A percentile compares a stretch with the other conserved stretches of the same genome.
These are phyloP conservation scores for Argyresthia goedartella DNA, from an alignment of 2,888 invertebrate species.

Conservation along the genomic window DNA sequence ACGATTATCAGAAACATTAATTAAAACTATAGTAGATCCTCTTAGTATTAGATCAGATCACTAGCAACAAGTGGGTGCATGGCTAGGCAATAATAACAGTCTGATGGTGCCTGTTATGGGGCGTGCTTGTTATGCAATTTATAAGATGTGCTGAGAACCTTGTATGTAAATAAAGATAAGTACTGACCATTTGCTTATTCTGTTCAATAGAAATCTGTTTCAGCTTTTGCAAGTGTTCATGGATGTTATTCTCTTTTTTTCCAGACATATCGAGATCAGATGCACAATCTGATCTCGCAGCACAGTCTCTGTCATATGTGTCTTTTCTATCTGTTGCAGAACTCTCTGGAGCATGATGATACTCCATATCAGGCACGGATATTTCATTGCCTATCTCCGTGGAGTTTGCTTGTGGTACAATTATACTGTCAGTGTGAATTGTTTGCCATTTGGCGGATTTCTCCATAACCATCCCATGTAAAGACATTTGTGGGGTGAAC, in stretches of 20 bases:
- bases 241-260: slow-evolving; percentile 24
- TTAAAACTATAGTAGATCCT: too few relatives aligned
- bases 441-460: slow-evolving; percentile 46
- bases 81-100: too few relatives aligned
- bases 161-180: neutral
- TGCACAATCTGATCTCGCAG: too few relatives aligned
- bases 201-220: slow-evolving; percentile 32
- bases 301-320: neutral
- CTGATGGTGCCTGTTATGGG: too few relatives aligned
- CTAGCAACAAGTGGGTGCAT: too few relatives aligned
- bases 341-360: neutral
- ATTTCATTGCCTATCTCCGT: slow-evolving; percentile 11
- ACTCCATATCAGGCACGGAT: neutral
- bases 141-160: too few relatives aligned
- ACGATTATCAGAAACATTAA: too few relatives aligned
- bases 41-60: too few relatives aligned
- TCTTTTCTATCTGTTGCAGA: neutral
- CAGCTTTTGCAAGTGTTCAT: slow-evolving; percentile 35
- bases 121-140: too few relatives aligned
- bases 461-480: slow-evolving; percentile 53
- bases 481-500: slow-evolving; percentile 45
- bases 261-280: slow-evolving; percentile 27
- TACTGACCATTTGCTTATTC: slow-evolving; percentile 40
- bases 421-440: slow-evolving; percentile 20
- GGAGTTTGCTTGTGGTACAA: slow-evolving; percentile 19